A percentile compares a stretch with the other conserved stretches of the same genome.
Evolutionary conservation across 1,140 invertebrate species (phyloP).

Genomic region (Ips typographus): DNA sequence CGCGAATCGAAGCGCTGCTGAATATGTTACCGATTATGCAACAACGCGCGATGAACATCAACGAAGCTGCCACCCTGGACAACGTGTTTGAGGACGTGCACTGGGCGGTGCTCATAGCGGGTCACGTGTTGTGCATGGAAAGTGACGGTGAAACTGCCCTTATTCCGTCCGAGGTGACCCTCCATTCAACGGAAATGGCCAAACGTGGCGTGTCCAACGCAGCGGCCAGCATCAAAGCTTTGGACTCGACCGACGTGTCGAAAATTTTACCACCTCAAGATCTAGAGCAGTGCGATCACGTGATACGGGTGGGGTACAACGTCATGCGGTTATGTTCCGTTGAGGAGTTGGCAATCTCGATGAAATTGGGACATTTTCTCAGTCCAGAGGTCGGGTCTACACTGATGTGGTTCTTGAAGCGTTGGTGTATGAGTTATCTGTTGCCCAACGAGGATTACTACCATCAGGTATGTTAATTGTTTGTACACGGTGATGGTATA

Average conservation of each 20-base stretch:
- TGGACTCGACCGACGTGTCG: conserved; percentile 51
- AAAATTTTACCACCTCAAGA: conserved; percentile 47
- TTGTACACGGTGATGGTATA: too few species aligned
- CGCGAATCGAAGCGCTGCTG: conserved; percentile 62
- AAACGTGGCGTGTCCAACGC: conserved; percentile 6
- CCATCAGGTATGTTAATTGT: conserved; percentile 57
- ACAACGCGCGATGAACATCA: conserved; percentile 58
- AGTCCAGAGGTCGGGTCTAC: conserved; percentile 81
- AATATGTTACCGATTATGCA: conserved; percentile 65
- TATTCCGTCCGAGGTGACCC: conserved; percentile 75
- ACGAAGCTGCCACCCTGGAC: conserved; percentile 58
- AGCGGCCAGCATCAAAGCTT: conserved; percentile 53
- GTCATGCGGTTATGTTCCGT: conserved; percentile 70
- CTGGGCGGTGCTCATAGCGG: conserved; percentile 81
- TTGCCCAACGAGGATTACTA: conserved; percentile 70
- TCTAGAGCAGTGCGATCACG: conserved; percentile 59
- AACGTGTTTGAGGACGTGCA: conserved; percentile 83
- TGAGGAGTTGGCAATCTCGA: conserved; percentile 64
- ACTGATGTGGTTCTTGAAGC: conserved; percentile 78
- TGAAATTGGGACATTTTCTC: conserved; percentile 62
- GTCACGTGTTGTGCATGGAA: conserved; percentile 71
- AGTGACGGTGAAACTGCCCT: conserved; percentile 73
- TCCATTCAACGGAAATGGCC: conserved; percentile 64
- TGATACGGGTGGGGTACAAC: conserved; percentile 66
- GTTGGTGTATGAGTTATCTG: conserved; percentile 76